Evolutionary conservation across 2,888 invertebrate genomes (phyloP).

Genomic region (Dexiosoma caninum): DNA sequence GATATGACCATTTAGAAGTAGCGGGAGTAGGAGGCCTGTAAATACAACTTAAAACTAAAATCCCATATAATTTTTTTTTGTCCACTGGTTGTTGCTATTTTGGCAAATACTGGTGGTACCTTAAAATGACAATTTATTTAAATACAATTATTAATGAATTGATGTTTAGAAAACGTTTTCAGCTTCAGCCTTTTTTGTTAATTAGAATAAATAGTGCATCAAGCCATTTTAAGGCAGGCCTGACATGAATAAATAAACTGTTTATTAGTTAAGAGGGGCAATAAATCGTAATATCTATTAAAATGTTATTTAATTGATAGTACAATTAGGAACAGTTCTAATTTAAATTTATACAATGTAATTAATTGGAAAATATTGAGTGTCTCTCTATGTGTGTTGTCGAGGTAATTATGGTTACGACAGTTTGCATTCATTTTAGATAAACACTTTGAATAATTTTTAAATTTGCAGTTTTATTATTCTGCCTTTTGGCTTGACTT

Average conservation of each 20-base stretch:
- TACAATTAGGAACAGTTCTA: background rate
- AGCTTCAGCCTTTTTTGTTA: slow-evolving; percentile 9
- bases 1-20: background rate
- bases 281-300: background rate
- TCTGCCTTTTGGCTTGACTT: too few relatives aligned
- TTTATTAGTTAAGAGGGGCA: background rate
- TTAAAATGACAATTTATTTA: slow-evolving; percentile 38
- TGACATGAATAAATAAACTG: slow-evolving; percentile 11
- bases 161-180: slow-evolving; percentile 36
- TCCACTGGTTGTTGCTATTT: background rate
- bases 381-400: too few relatives aligned
- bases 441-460: too few relatives aligned
- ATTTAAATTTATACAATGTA: background rate
- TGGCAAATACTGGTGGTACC: background rate
- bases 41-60: slow-evolving; percentile 33
- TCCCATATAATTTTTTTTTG: slow-evolving; percentile 35
- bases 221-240: background rate
- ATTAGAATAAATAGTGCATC: slow-evolving; percentile 12
- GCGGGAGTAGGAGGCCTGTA: background rate
- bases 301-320: background rate
- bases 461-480: too few relatives aligned
- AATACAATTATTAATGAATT: slow-evolving; percentile 51
- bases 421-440: too few relatives aligned
- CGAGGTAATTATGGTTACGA: too few relatives aligned
- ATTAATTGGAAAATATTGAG: background rate